Conservation (phyloP, 2,888 invertebrate genomes). For the Drosophila kambysellisi region DNA sequence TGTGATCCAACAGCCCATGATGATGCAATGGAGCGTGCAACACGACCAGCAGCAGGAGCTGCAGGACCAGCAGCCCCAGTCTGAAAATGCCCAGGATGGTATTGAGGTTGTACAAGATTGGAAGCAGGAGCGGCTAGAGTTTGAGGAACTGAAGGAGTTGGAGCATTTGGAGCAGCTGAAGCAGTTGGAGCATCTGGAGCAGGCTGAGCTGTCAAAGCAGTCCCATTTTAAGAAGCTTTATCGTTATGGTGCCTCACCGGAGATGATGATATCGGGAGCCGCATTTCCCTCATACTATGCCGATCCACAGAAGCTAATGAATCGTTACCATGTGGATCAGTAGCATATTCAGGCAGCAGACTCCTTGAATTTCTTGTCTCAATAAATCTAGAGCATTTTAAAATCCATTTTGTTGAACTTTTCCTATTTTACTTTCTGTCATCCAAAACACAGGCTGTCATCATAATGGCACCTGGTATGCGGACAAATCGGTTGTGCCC, state of each 20-base stretch:
- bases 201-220: background rate
- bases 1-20: conserved; percentile 9
- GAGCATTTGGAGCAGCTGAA: background rate
- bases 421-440: background rate
- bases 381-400: conserved; percentile 31
- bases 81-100: background rate
- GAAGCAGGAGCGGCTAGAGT: background rate
- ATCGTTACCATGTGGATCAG: conserved; percentile 7
- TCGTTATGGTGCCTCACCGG: conserved; percentile 44
- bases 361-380: background rate
- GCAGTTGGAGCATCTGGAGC: background rate
- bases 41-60: background rate
- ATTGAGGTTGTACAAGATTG: no score
- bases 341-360: background rate
- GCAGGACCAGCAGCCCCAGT: background rate
- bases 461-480: conserved; percentile 90
- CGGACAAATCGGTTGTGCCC: conserved; percentile 88
- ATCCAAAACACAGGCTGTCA: conserved; percentile 87
- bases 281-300: conserved; percentile 47
- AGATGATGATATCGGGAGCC: conserved; percentile 37
- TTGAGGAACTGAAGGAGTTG: background rate
- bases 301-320: conserved; percentile 19
- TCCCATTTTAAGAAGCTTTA: conserved; percentile 6
- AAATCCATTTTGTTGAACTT: background rate
- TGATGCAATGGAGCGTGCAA: background rate